Base-by-base conservation (phyloP, 2,113 vertebrate species). In the Pardalotus punctatus region DNA sequence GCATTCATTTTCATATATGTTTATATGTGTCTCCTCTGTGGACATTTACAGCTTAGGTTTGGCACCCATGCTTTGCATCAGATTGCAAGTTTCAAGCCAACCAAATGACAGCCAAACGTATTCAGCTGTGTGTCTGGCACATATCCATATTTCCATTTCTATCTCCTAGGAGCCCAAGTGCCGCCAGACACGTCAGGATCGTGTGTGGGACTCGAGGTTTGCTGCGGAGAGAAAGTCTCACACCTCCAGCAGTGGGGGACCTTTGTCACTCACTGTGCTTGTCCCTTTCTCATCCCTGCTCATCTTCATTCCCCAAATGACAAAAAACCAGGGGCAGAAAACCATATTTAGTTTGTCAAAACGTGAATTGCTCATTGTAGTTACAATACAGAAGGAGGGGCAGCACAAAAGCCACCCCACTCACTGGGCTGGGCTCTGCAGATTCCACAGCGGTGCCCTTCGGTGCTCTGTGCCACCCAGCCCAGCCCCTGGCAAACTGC, bases 111-210 rank as follows among this genome's bases (percentile, higher is more conserved):
- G 71, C 35, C 27, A 62, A 83, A 67, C 0, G 0, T 17, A 45
- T 10, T 87, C 88, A 95, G 64, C 85, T 93, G 67, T 67, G 62
- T 3, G 2, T 72, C 62, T 93, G 87, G 74, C 43, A 5, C 17
- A 31, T 15, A 62, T 23, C 71, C 62, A 3, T n/a, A 20, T 42
- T 77, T 72, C 71, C 58, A 31, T 51, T 72, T 79, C 50, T 56
- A 18, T 23, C 54, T 88, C 51, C 60, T 53, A 48, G 71, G 77
- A 21, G 50, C 25, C 60, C 36, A 53, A 8, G 56, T 24, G n/a
- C 22, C 3, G 7, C 67, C 47, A 66, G 60, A 77, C 0, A 0
- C 0, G 0, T 58, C 0, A 1, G 42, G 57, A 33, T 4, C 0
- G 9, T 29, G 20, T 36, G 54, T 1, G 0, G 56, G 69, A 60